These are phyloP conservation scores for Melinaea menophilus DNA, from an alignment of 2,888 invertebrate genomes.

Conservation along the genomic window DNA sequence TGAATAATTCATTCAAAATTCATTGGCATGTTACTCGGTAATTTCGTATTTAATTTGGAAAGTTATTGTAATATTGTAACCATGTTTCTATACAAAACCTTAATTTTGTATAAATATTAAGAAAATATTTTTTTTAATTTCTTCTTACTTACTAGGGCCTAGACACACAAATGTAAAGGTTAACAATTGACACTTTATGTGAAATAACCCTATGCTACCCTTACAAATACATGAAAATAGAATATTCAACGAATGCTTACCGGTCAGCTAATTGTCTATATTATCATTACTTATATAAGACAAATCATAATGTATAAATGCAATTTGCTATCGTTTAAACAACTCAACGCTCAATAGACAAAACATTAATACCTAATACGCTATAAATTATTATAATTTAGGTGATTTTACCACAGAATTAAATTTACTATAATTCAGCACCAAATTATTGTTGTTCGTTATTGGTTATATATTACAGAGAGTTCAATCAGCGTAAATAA, in stretches of 20 bases:
- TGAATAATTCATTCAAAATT: slow-evolving; percentile 44
- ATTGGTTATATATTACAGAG: not conserved
- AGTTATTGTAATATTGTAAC: slow-evolving; percentile 4
- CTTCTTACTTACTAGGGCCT: too few species aligned
- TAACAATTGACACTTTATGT: too few species aligned
- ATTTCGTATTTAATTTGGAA: slow-evolving; percentile 21
- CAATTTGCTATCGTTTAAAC: slow-evolving; percentile 2
- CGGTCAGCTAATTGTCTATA: too few species aligned
- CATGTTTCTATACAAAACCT: not conserved
- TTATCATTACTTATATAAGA: too few species aligned
- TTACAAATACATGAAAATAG: too few species aligned
- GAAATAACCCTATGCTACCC: too few species aligned
- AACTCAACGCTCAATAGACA: not conserved
- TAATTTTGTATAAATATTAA: too few species aligned
- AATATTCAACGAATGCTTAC: too few species aligned
- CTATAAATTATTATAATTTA: slow-evolving; percentile 6
- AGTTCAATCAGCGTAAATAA: slow-evolving; percentile 4
- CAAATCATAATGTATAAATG: not conserved
- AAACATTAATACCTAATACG: not conserved
- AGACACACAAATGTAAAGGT: too few species aligned
- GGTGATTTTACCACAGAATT: slow-evolving; percentile 2
- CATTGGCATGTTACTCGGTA: slow-evolving; percentile 14
- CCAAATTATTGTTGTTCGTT: slow-evolving; percentile 6
- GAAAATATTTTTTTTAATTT: too few species aligned
- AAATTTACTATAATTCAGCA: slow-evolving; percentile 7